These are phyloP conservation scores for Synanthedon myopaeformis DNA, from an alignment of 2,888 invertebrate genomes.

Conservation along the genomic window DNA sequence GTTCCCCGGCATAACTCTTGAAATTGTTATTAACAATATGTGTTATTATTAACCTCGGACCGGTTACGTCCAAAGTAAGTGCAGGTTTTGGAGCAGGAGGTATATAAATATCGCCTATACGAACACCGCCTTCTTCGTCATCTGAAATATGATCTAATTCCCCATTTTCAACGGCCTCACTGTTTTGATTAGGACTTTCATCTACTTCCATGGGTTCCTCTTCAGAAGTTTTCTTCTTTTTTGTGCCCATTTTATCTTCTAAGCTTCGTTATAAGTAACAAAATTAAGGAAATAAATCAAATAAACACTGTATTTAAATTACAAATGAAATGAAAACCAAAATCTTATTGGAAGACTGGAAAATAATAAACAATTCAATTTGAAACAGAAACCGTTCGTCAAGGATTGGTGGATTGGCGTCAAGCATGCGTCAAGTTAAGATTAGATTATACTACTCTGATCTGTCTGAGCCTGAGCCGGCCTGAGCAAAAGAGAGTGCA, in stretches of 20 bases:
- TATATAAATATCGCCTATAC: slow-evolving; percentile 86
- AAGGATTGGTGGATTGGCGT: too few species aligned
- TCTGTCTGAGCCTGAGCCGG: too few species aligned
- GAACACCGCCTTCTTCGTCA: slow-evolving; percentile 78
- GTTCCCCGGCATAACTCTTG: slow-evolving; percentile 93
- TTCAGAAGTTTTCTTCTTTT: slow-evolving; percentile 30
- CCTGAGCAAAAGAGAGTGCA: too few species aligned
- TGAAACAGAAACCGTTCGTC: too few species aligned
- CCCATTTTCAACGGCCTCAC: slow-evolving; percentile 13
- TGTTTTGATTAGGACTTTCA: slow-evolving; percentile 18
- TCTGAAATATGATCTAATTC: slow-evolving; percentile 57
- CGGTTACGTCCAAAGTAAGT: slow-evolving; percentile 78
- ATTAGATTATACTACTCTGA: too few species aligned
- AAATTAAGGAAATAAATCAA: too few species aligned
- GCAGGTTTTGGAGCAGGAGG: slow-evolving; percentile 81
- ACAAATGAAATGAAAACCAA: too few species aligned
- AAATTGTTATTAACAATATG: slow-evolving; percentile 94
- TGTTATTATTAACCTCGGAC: slow-evolving; percentile 89
- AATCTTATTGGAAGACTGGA: too few species aligned
- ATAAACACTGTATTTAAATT: too few species aligned
- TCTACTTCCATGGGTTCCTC: slow-evolving; percentile 53
- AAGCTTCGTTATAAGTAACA: too few species aligned
- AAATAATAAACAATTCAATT: too few species aligned
- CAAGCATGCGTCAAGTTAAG: too few species aligned
- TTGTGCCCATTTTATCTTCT: slow-evolving; percentile 15